phyloP scores from a whole-genome alignment of 2,113 vertebrate genomes.

The Lethenteron camtschaticum region DNA sequence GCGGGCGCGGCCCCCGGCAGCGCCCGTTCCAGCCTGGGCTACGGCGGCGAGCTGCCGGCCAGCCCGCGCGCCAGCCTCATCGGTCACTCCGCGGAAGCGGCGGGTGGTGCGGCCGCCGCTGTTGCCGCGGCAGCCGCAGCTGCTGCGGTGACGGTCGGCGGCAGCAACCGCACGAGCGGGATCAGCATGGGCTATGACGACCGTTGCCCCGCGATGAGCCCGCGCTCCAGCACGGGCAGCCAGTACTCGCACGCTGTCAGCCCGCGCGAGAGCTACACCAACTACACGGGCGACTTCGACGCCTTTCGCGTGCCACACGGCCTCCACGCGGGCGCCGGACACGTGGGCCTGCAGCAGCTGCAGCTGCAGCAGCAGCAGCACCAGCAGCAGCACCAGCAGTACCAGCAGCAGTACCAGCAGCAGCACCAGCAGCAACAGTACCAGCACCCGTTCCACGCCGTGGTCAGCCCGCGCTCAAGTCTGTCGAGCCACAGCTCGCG shows the following conservation, averaged over 20 bases:
- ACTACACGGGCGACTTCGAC: slow-evolving; percentile 26
- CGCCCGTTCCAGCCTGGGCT: slow-evolving; percentile 37
- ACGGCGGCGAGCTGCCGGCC: slow-evolving; percentile 58
- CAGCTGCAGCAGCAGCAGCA: slow-evolving; percentile 62
- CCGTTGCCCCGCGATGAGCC: slow-evolving; percentile 51
- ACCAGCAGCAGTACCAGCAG: slow-evolving; percentile 36
- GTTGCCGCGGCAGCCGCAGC: slow-evolving; percentile 34
- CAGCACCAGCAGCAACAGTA: too few relatives aligned
- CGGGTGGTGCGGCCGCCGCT: slow-evolving; percentile 32
- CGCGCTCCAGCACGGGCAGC: slow-evolving; percentile 55
- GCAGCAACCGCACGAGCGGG: slow-evolving; percentile 81
- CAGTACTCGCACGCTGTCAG: slow-evolving; percentile 46
- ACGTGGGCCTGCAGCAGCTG: slow-evolving; percentile 39
- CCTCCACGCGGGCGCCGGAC: slow-evolving; percentile 18
- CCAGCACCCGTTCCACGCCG: not conserved
- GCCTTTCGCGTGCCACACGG: slow-evolving; percentile 27
- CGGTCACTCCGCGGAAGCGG: slow-evolving; percentile 48
- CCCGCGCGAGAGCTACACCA: slow-evolving; percentile 44
- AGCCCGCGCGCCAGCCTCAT: slow-evolving; percentile 60
- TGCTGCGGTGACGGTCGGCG: slow-evolving; percentile 35
- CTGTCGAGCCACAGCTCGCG: slow-evolving; percentile 65
- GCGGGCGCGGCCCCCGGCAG: slow-evolving; percentile 37
- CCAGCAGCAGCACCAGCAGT: slow-evolving; percentile 52
- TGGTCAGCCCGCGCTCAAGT: slow-evolving; percentile 18
- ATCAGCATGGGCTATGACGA: slow-evolving; percentile 94